Evolutionary conservation across 2,888 invertebrate species (phyloP).

Genomic region (Tachina lurida): DNA sequence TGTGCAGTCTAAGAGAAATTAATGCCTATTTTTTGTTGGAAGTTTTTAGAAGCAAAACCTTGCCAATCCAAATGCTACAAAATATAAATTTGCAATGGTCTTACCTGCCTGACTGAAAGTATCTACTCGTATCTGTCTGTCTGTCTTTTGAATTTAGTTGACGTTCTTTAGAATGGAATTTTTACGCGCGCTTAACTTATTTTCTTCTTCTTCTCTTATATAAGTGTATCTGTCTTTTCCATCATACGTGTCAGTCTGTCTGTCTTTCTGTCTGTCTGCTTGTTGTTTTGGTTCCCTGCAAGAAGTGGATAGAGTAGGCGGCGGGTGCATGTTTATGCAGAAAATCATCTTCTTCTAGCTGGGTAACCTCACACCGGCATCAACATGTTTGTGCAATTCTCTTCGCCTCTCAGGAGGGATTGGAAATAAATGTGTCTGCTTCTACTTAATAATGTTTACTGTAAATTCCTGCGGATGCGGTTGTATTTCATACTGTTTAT

Average conservation of each 20-base stretch:
- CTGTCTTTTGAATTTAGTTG: conserved; percentile 49
- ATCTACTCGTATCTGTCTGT: background rate
- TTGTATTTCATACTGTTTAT: conserved; percentile 55
- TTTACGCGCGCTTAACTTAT: conserved; percentile 67
- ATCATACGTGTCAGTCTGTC: conserved; percentile 1
- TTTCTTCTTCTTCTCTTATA: background rate
- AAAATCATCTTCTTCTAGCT: conserved; percentile 13
- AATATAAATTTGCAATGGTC: background rate
- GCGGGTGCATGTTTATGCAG: conserved; percentile 1
- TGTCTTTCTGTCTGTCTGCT: background rate
- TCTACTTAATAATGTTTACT: conserved; percentile 60
- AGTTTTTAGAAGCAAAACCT: too few relatives aligned
- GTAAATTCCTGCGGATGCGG: conserved; percentile 72
- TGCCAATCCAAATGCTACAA: background rate
- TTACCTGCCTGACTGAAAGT: conserved; percentile 21
- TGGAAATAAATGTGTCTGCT: conserved; percentile 12
- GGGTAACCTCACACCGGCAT: conserved; percentile 19
- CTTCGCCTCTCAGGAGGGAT: background rate
- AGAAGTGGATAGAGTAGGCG: conserved; percentile 33
- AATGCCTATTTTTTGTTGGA: background rate
- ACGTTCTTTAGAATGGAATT: conserved; percentile 67
- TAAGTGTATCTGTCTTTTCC: conserved; percentile 6
- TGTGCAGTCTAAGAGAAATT: too few relatives aligned
- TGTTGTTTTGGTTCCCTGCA: conserved; percentile 11
- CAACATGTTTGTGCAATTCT: background rate